Conservation (phyloP, 2,888 invertebrate species). For the Aspidiotus rigidus region DNA sequence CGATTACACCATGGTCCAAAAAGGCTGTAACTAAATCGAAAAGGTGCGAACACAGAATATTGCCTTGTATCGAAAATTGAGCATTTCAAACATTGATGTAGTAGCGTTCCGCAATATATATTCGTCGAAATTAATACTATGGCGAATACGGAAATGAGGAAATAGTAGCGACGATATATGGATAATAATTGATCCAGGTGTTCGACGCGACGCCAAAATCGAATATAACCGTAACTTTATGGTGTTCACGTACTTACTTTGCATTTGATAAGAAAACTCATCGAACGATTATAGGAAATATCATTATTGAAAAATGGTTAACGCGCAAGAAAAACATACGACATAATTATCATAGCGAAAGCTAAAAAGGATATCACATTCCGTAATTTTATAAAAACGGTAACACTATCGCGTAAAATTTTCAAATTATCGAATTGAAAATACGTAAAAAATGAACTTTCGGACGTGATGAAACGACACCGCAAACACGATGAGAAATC, state of each 20-base stretch:
- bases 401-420: no score
- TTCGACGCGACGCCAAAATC: not conserved
- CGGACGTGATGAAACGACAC: constrained; percentile 5
- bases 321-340: not conserved
- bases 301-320: not conserved
- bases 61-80: no score
- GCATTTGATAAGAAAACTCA: constrained; percentile 13
- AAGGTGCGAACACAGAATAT: no score
- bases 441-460: not conserved
- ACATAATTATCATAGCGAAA: not conserved
- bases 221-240: not conserved
- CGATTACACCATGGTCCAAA: no score
- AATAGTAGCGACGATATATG: no score
- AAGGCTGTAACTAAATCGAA: no score
- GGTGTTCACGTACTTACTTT: constrained; percentile 21
- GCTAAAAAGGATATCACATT: constrained; percentile 11
- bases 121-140: no score
- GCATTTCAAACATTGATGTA: no score
- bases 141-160: no score
- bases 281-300: not conserved
- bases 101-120: no score
- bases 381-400: no score
- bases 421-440: not conserved
- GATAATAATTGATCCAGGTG: not conserved
- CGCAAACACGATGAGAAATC: constrained; percentile 23